Base-by-base conservation (phyloP, 2,113 vertebrate species). In the Solea solea region DNA sequence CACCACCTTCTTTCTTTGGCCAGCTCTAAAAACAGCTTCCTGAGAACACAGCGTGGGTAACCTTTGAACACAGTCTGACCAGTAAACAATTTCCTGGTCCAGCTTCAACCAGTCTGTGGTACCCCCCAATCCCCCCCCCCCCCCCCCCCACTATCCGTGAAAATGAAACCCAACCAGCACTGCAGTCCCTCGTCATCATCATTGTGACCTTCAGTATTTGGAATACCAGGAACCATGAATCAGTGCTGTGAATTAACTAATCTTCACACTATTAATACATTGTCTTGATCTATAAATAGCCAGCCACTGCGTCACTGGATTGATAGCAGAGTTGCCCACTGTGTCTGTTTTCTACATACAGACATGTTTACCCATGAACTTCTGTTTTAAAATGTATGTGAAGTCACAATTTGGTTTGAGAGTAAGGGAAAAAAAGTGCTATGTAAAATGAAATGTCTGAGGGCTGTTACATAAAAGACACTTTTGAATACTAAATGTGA, bases 71-170 rank as follows among this genome's bases (percentile, higher is more conserved):
- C 66, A 40, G 66, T 52, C 39, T 45, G 59, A 52, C 69, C 56
- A 67, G 87, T 93, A 92, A 94, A 93, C 91, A 93, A 75, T 64
- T 76, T 28, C 28, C 41, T 73, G 59, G 25, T 66, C 82, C 7
- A 57, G 84, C 69, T 76, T 58, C 27, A 71, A 57, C 86, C 79
- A 72, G 85, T 25, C 65, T 27, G 64, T 34, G 63, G 44, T 66
- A 50, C 49, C 69, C 62, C n/a, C 76, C 25, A n/a, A n/a, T n/a
- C 49, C 69, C 62, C 49, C 69, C 62, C 25, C 49, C 80, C n/a
- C 76, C 28, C 28, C 51, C 78, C n/a, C 76, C 25, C 9, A 13
- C 64, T 15, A 15, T 34, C 39, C 12, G 44, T 66, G 68, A 76
- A 84, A 85, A 57, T 80, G 82, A 92, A 87, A 91, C 65, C 62